Base-by-base conservation (phyloP, 2,888 invertebrate genomes). In the Cephus nigrinus region DNA sequence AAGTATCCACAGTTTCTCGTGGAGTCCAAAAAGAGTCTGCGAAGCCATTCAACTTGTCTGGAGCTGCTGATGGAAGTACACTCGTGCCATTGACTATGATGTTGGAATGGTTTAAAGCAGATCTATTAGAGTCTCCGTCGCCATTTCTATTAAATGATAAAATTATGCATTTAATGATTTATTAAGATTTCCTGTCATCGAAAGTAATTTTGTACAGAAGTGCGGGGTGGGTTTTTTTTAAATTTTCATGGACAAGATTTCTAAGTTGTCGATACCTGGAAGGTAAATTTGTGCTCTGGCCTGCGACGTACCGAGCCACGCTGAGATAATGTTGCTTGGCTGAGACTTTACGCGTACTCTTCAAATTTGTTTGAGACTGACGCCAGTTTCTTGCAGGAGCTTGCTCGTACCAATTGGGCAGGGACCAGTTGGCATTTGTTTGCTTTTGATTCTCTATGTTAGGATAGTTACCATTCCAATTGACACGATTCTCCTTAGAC, bases 221-320 rank as follows among this genome's bases (percentile, higher is more conserved):
- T 11, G 30, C n/a, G n/a, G 69, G 33, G 12, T 31, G 31, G 31
- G 12, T 31, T 31, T 34, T 34, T 69, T 32, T 15, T 11, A 4
- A 4, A 31, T 71, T 23, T 71, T 31, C 32, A 31, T 32, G 71
- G 71, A 31, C 32, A 71, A 76, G 68, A 74, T 80, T 81, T 72
- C 80, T 79, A 76, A 80, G 72, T 78, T 33, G 3, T 71, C 12
- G 71, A 83, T 89, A 89, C 89, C 89, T 89, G 88, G 87, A 87
- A 79, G 88, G 85, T 71, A 89, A 83, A 86, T 87, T 92, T 81
- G 92, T 92, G 87, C 90, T 92, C 88, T 93, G 92, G 80, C 96
- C 97, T 80, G 96, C 95, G 84, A 96, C 94, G 91, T 97, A 97
- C 87, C 97, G 94, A 83, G 96, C 94, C 82, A 96, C 95, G 83